Percentiles rank a stretch among this genome's conserved stretches.
Conservation (phyloP, 2,888 invertebrate species). For the Cryptocheilus praepositus region DNA sequence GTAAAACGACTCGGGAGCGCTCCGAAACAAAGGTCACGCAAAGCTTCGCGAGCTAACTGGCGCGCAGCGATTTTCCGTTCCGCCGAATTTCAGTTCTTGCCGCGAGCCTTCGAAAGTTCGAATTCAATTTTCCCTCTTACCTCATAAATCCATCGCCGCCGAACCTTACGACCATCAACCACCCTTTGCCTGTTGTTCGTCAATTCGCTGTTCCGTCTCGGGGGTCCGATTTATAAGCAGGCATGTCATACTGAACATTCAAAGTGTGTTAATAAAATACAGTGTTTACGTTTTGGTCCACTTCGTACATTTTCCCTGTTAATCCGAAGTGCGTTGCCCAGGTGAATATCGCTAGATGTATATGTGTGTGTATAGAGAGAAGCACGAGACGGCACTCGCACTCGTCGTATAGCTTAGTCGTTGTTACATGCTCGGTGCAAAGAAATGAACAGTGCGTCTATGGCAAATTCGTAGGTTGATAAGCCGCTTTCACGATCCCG, state of each 20-base stretch:
- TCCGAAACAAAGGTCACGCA: not conserved
- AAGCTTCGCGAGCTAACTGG: too few species aligned
- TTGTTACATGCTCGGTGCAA: not conserved
- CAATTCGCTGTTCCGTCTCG: conserved; percentile 20
- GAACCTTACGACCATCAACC: not conserved
- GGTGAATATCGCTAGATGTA: conserved; percentile 21
- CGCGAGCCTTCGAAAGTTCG: conserved; percentile 25
- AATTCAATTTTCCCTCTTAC: not conserved
- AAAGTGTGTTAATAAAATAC: conserved; percentile 67
- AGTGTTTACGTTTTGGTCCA: conserved; percentile 64
- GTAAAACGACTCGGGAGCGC: not conserved
- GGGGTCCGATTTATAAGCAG: conserved; percentile 41
- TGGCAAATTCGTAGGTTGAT: not conserved
- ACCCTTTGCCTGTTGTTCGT: conserved; percentile 22
- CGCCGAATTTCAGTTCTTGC: conserved; percentile 24
- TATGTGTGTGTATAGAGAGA: too few species aligned
- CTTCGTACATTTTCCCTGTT: conserved; percentile 60
- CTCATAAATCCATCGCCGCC: not conserved
- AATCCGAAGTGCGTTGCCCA: conserved; percentile 34
- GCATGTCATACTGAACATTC: conserved; percentile 47
- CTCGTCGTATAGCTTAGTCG: too few species aligned
- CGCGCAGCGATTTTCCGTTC: not conserved
- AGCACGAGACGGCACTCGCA: too few species aligned
- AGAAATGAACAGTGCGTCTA: conserved; percentile 13
- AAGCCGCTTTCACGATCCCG: not conserved